Evolutionary conservation across 2,113 vertebrate species (phyloP).

Genomic region (Protobothrops flavoviridis): DNA sequence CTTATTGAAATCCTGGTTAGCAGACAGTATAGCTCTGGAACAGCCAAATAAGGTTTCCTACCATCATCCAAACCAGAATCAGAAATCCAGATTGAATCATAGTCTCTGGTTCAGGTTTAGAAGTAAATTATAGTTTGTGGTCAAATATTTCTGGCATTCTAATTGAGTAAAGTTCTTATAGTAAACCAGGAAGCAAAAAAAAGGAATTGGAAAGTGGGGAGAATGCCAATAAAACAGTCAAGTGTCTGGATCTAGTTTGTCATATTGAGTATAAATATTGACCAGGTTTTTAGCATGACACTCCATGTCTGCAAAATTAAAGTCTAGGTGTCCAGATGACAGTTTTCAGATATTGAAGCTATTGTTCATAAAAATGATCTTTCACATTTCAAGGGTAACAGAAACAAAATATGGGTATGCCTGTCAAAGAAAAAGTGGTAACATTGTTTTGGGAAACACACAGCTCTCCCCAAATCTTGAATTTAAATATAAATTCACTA

Average conservation of each 20-base stretch:
- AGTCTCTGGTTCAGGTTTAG: background rate
- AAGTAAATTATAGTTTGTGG: background rate
- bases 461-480: too few species aligned
- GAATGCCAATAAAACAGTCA: background rate
- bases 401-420: background rate
- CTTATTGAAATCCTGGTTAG: too few species aligned
- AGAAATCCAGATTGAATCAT: background rate
- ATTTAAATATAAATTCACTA: background rate
- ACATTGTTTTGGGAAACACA: background rate
- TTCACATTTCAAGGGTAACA: background rate
- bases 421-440: too few species aligned
- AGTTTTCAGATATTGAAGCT: background rate
- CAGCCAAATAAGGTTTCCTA: background rate
- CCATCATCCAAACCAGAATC: background rate
- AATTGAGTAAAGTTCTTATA: background rate
- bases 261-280: background rate
- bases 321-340: background rate
- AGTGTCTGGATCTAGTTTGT: too few species aligned
- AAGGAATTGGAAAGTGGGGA: background rate
- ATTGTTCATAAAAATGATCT: background rate
- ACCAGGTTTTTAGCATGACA: background rate
- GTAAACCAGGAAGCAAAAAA: background rate
- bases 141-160: background rate
- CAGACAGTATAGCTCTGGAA: background rate
- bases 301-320: background rate